A percentile compares a stretch with the other conserved stretches of the same genome.
These are phyloP conservation scores for Dasypus novemcinctus DNA, from an alignment of 2,113 vertebrate genomes.

Conservation along the genomic window DNA sequence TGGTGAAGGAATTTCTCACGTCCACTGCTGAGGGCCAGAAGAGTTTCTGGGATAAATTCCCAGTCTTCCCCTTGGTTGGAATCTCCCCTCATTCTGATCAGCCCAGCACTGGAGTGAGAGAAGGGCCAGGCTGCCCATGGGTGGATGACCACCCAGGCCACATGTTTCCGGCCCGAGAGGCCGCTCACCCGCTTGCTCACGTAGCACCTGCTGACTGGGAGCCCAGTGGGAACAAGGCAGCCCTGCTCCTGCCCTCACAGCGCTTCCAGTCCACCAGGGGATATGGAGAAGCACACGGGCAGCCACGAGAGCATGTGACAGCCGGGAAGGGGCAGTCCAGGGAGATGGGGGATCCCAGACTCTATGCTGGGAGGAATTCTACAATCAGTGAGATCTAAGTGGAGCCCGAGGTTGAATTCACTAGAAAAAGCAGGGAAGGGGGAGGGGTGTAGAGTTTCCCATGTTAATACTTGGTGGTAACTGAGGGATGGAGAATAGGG, in stretches of 20 bases:
- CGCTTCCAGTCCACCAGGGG: background rate
- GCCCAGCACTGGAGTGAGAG: background rate
- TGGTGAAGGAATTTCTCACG: background rate
- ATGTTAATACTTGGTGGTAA: background rate
- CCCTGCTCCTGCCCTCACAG: background rate
- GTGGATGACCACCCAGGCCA: background rate
- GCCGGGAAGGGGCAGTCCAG: background rate
- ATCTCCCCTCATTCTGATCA: background rate
- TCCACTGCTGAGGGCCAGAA: background rate
- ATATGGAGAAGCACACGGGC: background rate
- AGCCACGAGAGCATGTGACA: accelerated
- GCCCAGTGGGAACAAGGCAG: accelerated
- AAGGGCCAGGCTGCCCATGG: accelerated
- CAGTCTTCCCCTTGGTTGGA: background rate
- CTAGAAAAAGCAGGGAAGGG: background rate
- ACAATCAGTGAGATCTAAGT: background rate
- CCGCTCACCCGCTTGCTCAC: accelerated
- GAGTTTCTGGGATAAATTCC: background rate
- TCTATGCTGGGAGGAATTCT: background rate
- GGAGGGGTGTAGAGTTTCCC: background rate
- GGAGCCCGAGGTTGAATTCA: background rate
- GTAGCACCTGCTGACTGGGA: background rate
- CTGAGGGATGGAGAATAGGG: no score
- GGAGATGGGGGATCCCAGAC: background rate
- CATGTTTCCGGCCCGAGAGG: background rate